Evolutionary conservation across 2,888 invertebrate species (phyloP).

Genomic region (Chironomus tentans): DNA sequence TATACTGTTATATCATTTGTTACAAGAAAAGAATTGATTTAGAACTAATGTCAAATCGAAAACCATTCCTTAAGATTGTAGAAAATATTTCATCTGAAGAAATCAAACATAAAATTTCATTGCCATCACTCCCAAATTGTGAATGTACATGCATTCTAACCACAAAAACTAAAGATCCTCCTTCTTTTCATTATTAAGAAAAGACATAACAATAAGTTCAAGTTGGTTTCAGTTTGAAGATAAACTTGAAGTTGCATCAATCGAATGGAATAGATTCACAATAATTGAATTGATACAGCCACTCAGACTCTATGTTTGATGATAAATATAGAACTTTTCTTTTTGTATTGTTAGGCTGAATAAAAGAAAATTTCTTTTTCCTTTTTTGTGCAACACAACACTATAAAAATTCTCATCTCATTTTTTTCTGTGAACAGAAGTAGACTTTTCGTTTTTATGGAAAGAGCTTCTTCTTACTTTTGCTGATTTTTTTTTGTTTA

Average conservation of each 20-base stretch:
- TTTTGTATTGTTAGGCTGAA: not conserved
- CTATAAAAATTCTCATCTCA: not conserved
- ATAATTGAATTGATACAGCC: not conserved
- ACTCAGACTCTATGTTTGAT: not conserved
- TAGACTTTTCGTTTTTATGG: not conserved
- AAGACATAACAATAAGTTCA: too few relatives aligned
- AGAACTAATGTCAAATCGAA: too few relatives aligned
- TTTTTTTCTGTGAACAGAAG: not conserved
- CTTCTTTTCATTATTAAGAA: too few relatives aligned
- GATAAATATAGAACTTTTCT: not conserved
- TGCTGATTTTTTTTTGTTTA: not conserved
- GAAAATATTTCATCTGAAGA: too few relatives aligned
- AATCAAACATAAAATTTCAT: too few relatives aligned
- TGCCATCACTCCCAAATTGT: too few relatives aligned
- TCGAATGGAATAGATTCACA: not conserved
- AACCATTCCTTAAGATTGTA: too few relatives aligned
- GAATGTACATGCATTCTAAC: too few relatives aligned
- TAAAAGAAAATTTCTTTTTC: too few relatives aligned
- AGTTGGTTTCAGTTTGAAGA: not conserved
- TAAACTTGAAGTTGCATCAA: not conserved
- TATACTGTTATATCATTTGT: too few relatives aligned
- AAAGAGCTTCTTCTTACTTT: not conserved
- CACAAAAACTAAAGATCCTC: too few relatives aligned
- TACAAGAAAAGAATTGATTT: too few relatives aligned
- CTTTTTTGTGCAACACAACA: not conserved